Evolutionary conservation across 2,888 invertebrate species (phyloP).

Genomic region (Tenthredo mesomela): DNA sequence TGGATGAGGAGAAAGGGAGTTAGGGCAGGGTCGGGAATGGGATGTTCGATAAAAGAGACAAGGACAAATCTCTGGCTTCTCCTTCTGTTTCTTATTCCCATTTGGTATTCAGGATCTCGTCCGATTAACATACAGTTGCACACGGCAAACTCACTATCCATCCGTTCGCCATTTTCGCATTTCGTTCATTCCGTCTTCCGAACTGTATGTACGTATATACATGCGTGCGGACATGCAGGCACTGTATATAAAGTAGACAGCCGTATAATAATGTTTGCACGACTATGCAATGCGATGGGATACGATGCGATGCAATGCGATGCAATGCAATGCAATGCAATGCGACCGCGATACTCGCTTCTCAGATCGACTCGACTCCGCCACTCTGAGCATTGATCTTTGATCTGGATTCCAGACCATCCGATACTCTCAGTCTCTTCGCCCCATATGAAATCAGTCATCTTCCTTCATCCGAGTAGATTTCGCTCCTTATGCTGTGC

Average conservation of each 20-base stretch:
- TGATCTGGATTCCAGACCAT: slow-evolving; percentile 58
- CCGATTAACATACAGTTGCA: slow-evolving; percentile 75
- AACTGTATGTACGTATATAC: slow-evolving; percentile 54
- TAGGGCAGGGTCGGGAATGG: slow-evolving; percentile 33
- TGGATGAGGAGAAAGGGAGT: not conserved
- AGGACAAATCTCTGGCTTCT: slow-evolving; percentile 49
- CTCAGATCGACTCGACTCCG: slow-evolving; percentile 64
- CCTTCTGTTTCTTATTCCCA: slow-evolving; percentile 67
- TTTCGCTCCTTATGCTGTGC: not conserved
- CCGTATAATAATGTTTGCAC: slow-evolving; percentile 69
- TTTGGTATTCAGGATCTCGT: slow-evolving; percentile 72
- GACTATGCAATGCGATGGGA: slow-evolving; percentile 65
- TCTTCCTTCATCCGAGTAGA: not conserved
- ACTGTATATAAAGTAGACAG: slow-evolving; percentile 67
- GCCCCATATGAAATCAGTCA: slow-evolving; percentile 10
- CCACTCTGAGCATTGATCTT: slow-evolving; percentile 64
- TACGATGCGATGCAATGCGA: slow-evolving; percentile 49
- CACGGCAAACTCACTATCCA: slow-evolving; percentile 68
- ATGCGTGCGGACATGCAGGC: slow-evolving; percentile 59
- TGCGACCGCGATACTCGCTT: not conserved
- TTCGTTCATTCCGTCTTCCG: slow-evolving; percentile 54
- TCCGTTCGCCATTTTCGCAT: slow-evolving; percentile 65
- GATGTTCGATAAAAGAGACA: slow-evolving; percentile 51
- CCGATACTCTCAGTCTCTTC: not conserved
- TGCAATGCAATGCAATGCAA: slow-evolving; percentile 19